Evolutionary conservation across 2,888 invertebrate species (phyloP).

Genomic region (Cybosia mesomella): DNA sequence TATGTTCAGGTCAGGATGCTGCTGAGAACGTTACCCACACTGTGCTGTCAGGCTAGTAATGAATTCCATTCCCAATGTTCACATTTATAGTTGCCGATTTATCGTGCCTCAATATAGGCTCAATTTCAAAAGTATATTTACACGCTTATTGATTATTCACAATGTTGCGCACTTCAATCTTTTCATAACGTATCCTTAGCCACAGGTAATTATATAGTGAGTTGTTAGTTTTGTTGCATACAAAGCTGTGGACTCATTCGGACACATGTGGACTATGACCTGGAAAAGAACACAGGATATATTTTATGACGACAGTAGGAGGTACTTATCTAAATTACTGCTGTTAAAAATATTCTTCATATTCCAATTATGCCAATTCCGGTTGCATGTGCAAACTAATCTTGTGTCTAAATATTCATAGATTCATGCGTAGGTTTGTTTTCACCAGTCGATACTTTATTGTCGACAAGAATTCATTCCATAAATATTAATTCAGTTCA

Average conservation of each 20-base stretch:
- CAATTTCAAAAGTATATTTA: slow-evolving; percentile 65
- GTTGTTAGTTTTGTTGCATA: slow-evolving; percentile 42
- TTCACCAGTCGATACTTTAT: no score
- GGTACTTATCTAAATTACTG: no score
- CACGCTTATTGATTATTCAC: slow-evolving; percentile 79
- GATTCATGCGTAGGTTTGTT: no score
- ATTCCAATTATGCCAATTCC: no score
- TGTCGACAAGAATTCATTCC: no score
- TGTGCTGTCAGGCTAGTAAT: slow-evolving; percentile 50
- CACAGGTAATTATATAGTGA: slow-evolving; percentile 58
- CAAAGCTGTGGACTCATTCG: not conserved
- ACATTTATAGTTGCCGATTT: slow-evolving; percentile 71
- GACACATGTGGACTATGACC: not conserved
- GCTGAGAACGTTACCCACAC: slow-evolving; percentile 51
- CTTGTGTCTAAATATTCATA: no score
- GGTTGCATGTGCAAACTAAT: no score
- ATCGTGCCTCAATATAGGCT: slow-evolving; percentile 67
- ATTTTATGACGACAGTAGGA: no score
- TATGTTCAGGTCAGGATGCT: slow-evolving; percentile 41
- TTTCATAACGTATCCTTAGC: slow-evolving; percentile 74
- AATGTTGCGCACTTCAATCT: slow-evolving; percentile 55
- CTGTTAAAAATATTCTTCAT: no score
- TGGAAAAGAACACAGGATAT: not conserved
- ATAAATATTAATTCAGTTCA: no score
- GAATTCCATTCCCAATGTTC: slow-evolving; percentile 37